Evolutionary conservation across 2,797 vertebrate genomes (phyloP).

Genomic region (Acipenser oxyrinchus): DNA sequence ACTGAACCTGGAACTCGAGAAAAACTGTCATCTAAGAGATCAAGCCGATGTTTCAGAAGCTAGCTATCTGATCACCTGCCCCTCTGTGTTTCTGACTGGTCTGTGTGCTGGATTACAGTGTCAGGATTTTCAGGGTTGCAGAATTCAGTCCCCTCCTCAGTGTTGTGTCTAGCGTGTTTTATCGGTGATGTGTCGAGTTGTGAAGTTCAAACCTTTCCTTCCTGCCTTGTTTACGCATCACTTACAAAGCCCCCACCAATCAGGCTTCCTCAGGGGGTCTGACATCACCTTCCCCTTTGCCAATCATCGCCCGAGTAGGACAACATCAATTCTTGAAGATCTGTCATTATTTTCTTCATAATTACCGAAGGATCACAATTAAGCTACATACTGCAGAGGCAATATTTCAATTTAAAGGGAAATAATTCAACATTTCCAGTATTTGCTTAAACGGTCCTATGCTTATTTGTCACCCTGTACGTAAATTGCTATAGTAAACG

Average conservation of each 20-base stretch:
- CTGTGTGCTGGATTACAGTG: slow-evolving; percentile 36
- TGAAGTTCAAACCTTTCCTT: slow-evolving; percentile 63
- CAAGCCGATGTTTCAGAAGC: slow-evolving; percentile 13
- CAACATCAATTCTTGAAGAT: slow-evolving; percentile 12
- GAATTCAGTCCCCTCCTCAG: slow-evolving; percentile 37
- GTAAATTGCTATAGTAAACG: no score
- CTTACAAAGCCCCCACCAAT: slow-evolving; percentile 55
- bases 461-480: no score
- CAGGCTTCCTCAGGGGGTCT: slow-evolving; percentile 43
- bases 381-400: no score
- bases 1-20: slow-evolving; percentile 11
- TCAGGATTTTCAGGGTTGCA: slow-evolving; percentile 45
- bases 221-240: slow-evolving; percentile 61
- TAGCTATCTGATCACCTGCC: slow-evolving; percentile 26
- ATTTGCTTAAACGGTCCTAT: no score
- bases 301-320: slow-evolving; percentile 56
- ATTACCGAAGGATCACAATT: no score
- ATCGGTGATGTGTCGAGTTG: slow-evolving; percentile 52
- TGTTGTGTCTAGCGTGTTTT: slow-evolving; percentile 47
- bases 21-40: slow-evolving; percentile 27
- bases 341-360: no score
- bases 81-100: slow-evolving; percentile 27
- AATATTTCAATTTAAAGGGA: no score
- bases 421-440: no score
- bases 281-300: slow-evolving; percentile 50